Base-by-base conservation (phyloP, 2,797 vertebrate genomes). In the Sebastes aleutianus region DNA sequence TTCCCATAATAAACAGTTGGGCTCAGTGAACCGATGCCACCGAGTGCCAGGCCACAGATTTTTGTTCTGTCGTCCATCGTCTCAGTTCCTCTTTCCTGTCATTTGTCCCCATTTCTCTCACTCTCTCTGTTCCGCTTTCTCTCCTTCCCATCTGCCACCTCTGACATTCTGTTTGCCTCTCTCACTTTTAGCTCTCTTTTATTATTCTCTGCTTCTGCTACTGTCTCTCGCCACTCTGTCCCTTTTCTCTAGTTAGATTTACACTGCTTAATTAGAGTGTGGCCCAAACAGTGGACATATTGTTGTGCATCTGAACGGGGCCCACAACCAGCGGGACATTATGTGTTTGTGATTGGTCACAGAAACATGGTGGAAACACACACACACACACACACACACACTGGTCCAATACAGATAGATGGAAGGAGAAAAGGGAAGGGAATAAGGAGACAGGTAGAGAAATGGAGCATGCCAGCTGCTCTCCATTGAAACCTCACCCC, bases 241-340 rank as follows among this genome's bases (percentile, higher is more conserved):
- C 82, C 67, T 79, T 72, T 78, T 86, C 80, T 86, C 79, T 70
- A 63, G 74, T 85, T 82, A 92, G 86, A 92, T 94, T 92, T 92
- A 91, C 77, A 73, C 85, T 26, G 82, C 91, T 91, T 91, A 93
- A 92, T 93, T 88, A 93, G 88, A 88, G 78, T 79, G 85, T 66
- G 70, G 84, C 84, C 77, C 85, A 88, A 93, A 93, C 91, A 91
- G 83, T 86, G 86, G 91, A 88, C 86, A 89, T 91, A 91, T 94
- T 93, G 92, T 93, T 89, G 82, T 82, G 69, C 74, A 66, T 87
- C 84, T 84, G 90, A 89, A 89, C 69, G 12, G 67, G 79, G 79
- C 79, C 77, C 85, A 78, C 36, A 47, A 91, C 76, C 91, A 90
- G 89, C 78, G 32, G 85, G 91, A 80, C 76, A 80, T 82, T 65